Conservation (phyloP, 2,113 vertebrate species). For the Poeciliopsis turrubarensis region DNA sequence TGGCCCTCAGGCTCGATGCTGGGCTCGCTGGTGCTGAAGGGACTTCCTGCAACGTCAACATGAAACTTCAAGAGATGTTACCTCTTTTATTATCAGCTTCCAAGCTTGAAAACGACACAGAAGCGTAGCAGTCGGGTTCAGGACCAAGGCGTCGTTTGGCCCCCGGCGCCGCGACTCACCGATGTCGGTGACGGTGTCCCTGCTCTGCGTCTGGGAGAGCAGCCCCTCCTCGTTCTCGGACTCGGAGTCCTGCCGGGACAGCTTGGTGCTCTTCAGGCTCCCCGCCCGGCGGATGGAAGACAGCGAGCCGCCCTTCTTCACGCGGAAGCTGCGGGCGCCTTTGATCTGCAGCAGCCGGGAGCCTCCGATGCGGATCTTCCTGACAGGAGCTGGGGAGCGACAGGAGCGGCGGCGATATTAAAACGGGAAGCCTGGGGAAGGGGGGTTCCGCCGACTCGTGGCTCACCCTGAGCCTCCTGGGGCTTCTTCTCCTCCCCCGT, state of each 20-base stretch:
- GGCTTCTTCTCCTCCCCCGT: slow-evolving; percentile 93
- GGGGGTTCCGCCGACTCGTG: background rate
- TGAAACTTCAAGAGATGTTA: background rate
- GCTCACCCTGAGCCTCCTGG: slow-evolving; percentile 77
- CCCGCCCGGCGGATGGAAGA: slow-evolving; percentile 96
- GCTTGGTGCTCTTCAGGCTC: slow-evolving; percentile 99
- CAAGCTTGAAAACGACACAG: too few relatives aligned
- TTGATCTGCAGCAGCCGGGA: slow-evolving; percentile 98
- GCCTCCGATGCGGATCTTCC: slow-evolving; percentile 97
- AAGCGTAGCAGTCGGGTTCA: background rate
- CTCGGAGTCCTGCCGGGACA: slow-evolving; percentile 97
- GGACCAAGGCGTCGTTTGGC: too few relatives aligned
- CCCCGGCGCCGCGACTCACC: slow-evolving; percentile 72
- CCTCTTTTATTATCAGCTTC: too few relatives aligned
- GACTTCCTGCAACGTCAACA: slow-evolving; percentile 83
- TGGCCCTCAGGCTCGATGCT: slow-evolving; percentile 97
- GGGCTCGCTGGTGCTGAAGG: slow-evolving; percentile 96
- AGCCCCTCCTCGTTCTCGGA: slow-evolving; percentile 97
- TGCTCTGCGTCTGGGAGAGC: slow-evolving; percentile 97
- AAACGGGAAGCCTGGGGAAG: background rate
- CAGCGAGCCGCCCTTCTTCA: slow-evolving; percentile 98
- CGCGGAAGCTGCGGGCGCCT: slow-evolving; percentile 96
- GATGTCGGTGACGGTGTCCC: slow-evolving; percentile 98
- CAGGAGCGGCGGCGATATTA: slow-evolving; percentile 23
- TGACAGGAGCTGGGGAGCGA: slow-evolving; percentile 83